Conservation (phyloP, 2,888 invertebrate genomes). For the Drosophila kuntzei region DNA sequence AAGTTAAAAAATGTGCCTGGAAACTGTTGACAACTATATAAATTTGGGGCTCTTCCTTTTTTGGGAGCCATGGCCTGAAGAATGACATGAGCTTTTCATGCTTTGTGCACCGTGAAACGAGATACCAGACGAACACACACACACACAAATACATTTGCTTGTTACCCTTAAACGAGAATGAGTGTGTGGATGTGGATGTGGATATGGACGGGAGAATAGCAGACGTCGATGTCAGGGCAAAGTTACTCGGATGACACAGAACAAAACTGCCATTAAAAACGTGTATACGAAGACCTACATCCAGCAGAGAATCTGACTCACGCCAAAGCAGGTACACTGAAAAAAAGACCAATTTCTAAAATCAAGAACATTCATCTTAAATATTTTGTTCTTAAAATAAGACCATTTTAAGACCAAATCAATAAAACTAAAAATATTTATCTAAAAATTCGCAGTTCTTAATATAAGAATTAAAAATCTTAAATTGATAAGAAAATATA, state of each 20-base stretch:
- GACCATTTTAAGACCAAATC: no score
- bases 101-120: conserved; percentile 73
- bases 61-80: conserved; percentile 22
- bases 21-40: conserved; percentile 61
- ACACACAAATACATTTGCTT: conserved; percentile 26
- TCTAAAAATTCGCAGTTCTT: no score
- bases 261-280: conserved; percentile 57
- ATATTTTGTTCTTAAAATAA: no score
- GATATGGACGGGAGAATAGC: conserved; percentile 1
- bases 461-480: no score
- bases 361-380: no score
- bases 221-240: conserved; percentile 44
- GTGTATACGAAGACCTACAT: conserved; percentile 25
- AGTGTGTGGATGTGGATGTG: background rate
- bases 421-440: no score
- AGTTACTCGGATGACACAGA: conserved; percentile 67
- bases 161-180: conserved; percentile 25
- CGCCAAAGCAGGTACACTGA: no score
- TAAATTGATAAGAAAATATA: no score
- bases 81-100: conserved; percentile 59
- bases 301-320: conserved; percentile 10
- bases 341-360: no score
- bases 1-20: conserved; percentile 28
- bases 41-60: conserved; percentile 37
- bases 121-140: conserved; percentile 49